phyloP scores from a whole-genome alignment of 2,113 vertebrate genomes.

The Puntigrus tetrazona region DNA sequence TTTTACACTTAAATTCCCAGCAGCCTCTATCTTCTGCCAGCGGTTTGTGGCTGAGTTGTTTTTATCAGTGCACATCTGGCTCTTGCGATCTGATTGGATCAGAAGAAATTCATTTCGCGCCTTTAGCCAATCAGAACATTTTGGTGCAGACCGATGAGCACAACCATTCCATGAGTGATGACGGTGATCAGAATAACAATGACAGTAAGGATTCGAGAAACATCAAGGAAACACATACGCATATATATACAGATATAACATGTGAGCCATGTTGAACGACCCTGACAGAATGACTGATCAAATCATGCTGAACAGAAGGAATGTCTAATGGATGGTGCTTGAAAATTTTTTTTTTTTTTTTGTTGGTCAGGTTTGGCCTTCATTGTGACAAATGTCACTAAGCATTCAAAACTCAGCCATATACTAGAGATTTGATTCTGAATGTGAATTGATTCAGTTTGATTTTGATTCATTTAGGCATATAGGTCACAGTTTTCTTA shows the following conservation, averaged over 20 bases:
- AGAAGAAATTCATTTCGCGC: constrained; percentile 1
- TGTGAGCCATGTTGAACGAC: neutral
- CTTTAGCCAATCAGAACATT: constrained; percentile 43
- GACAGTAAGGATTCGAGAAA: constrained; percentile 30
- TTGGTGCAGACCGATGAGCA: constrained; percentile 1
- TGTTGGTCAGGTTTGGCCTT: neutral
- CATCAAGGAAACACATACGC: constrained; percentile 12
- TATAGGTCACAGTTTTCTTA: neutral
- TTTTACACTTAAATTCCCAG: constrained; percentile 19
- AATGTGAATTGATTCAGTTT: neutral
- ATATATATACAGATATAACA: neutral
- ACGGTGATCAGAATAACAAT: constrained; percentile 36
- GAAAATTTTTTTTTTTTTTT: neutral
- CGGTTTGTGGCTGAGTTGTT: constrained; percentile 36
- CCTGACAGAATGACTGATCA: constrained; percentile 12
- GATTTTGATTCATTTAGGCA: neutral
- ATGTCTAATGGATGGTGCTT: neutral
- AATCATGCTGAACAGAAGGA: neutral
- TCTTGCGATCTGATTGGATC: constrained; percentile 35
- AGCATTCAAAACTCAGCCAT: neutral
- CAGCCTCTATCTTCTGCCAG: constrained; percentile 32
- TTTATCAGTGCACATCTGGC: constrained; percentile 51
- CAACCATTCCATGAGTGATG: constrained; percentile 30
- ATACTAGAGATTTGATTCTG: neutral
- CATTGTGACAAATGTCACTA: neutral